Conservation (phyloP, 1,140 invertebrate species). For the Caenorhabditis latens region DNA sequence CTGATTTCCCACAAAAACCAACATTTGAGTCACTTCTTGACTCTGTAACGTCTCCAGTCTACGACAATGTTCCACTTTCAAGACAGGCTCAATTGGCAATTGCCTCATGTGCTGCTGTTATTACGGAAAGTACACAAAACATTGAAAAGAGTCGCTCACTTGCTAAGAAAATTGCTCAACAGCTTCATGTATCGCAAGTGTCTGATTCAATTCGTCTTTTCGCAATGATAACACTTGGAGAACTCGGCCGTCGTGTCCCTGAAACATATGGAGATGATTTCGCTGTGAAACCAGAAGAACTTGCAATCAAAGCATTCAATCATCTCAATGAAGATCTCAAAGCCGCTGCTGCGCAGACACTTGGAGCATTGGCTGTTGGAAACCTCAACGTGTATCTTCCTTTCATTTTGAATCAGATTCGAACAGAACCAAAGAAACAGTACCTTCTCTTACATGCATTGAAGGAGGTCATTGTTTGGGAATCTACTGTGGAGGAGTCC, state of each 20-base stretch:
- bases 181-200: constrained; percentile 31
- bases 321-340: constrained; percentile 84
- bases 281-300: constrained; percentile 78
- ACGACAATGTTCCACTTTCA: constrained; percentile 79
- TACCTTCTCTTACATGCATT: constrained; percentile 96
- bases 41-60: constrained; percentile 82
- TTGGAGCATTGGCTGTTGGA: constrained; percentile 89
- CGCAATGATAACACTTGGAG: constrained; percentile 91
- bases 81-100: constrained; percentile 78
- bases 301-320: constrained; percentile 81
- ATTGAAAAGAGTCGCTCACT: constrained; percentile 67
- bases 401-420: constrained; percentile 92
- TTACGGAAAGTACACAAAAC: constrained; percentile 56
- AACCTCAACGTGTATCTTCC: constrained; percentile 93
- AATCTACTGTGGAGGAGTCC: neutral
- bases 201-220: constrained; percentile 86
- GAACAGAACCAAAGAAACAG: constrained; percentile 91
- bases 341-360: constrained; percentile 93
- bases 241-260: constrained; percentile 86
- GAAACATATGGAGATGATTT: constrained; percentile 57
- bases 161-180: constrained; percentile 76
- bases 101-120: constrained; percentile 71
- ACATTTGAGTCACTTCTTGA: constrained; percentile 82
- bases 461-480: constrained; percentile 86
- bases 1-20: constrained; percentile 80